These are phyloP conservation scores for Zosterops pallidus DNA, from an alignment of 2,113 vertebrate species.

Conservation along the genomic window DNA sequence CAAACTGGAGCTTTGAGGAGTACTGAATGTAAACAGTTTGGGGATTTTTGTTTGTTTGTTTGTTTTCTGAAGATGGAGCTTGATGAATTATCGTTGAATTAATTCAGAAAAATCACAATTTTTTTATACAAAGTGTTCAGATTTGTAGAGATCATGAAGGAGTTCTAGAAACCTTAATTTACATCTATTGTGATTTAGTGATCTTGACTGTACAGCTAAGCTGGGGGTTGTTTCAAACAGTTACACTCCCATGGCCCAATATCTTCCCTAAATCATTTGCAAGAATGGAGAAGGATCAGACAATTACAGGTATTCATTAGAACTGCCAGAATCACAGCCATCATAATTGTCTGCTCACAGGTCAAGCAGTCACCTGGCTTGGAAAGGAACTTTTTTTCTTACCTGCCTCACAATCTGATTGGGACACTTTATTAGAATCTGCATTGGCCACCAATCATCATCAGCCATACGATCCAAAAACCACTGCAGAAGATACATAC, in stretches of 20 bases:
- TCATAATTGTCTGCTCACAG: not conserved
- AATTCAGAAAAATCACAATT: accelerated
- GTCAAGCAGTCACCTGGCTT: not conserved
- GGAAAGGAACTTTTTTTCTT: slow-evolving; percentile 42
- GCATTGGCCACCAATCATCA: slow-evolving; percentile 99
- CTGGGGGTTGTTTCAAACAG: not conserved
- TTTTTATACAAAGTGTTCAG: not conserved
- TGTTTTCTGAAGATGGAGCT: not conserved
- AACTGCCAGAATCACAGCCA: not conserved
- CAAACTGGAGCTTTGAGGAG: not conserved
- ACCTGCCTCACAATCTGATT: slow-evolving; percentile 99
- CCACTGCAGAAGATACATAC: slow-evolving; percentile 82
- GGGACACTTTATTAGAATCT: slow-evolving; percentile 98
- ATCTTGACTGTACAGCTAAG: not conserved
- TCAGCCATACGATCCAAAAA: slow-evolving; percentile 99
- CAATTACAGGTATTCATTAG: not conserved
- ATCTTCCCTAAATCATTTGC: not conserved
- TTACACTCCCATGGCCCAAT: not conserved
- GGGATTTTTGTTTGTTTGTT: not conserved
- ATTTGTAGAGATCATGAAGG: not conserved
- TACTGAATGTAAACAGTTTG: not conserved
- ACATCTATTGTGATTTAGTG: not conserved
- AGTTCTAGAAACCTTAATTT: not conserved
- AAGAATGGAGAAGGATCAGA: not conserved
- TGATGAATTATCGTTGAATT: not conserved